Conservation (phyloP, 2,113 vertebrate species). For the Lophius piscatorius region DNA sequence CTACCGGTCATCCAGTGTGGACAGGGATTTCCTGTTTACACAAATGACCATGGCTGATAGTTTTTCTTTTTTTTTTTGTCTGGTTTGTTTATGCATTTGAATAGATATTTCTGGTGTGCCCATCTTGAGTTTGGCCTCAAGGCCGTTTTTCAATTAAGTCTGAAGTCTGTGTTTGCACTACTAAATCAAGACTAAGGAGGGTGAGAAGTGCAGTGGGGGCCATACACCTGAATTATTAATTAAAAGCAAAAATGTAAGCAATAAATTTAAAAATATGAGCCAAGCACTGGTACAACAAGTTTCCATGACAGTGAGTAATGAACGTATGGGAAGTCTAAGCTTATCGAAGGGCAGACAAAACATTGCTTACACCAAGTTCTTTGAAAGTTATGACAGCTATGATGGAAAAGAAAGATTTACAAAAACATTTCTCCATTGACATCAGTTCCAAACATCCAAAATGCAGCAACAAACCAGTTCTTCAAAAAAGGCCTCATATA, state of each 20-base stretch:
- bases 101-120: no score
- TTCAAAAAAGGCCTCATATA: conserved; percentile 48
- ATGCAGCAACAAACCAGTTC: conserved; percentile 48
- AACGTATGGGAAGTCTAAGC: conserved; percentile 36
- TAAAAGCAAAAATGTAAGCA: conserved; percentile 14
- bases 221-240: conserved; percentile 55
- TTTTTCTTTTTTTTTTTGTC: conserved; percentile 19
- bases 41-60: conserved; percentile 25
- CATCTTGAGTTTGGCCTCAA: conserved; percentile 19
- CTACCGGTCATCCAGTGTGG: conserved; percentile 37
- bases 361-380: conserved; percentile 41
- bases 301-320: conserved; percentile 22
- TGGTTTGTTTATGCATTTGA: conserved; percentile 36
- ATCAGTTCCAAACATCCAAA: conserved; percentile 35
- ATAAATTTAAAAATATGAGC: conserved; percentile 13
- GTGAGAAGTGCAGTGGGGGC: neutral
- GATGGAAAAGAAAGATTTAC: conserved; percentile 32
- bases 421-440: conserved; percentile 44
- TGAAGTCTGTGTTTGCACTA: conserved; percentile 10
- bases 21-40: conserved; percentile 44
- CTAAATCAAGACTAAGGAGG: conserved; percentile 15
- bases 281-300: conserved; percentile 34
- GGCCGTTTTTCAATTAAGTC: conserved; percentile 34
- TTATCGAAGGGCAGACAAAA: conserved; percentile 64
- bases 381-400: conserved; percentile 50